Conservation (phyloP, 1,140 invertebrate species). For the Calosoma granatense region DNA sequence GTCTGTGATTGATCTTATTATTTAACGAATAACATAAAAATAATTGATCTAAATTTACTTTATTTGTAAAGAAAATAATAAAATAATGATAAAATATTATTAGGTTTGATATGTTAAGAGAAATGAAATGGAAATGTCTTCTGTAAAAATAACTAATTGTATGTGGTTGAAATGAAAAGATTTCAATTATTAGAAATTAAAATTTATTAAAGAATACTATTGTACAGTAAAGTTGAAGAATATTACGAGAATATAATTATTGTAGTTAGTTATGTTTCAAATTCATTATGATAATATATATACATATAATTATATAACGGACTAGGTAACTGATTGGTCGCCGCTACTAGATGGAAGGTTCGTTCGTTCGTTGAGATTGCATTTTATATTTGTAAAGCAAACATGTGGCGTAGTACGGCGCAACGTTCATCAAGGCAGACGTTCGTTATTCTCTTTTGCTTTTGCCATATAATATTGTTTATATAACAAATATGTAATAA, state of each 20-base stretch:
- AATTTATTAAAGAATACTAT: not conserved
- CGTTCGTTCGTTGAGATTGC: not conserved
- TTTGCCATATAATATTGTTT: constrained; percentile 2
- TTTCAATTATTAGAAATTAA: constrained; percentile 7
- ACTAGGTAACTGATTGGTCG: not conserved
- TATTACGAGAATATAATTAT: not conserved
- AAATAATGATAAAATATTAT: not conserved
- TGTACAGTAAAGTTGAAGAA: constrained; percentile 8
- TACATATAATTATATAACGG: not conserved
- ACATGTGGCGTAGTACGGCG: no score
- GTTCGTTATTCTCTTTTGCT: not conserved
- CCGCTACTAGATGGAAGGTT: not conserved
- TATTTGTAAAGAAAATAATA: constrained; percentile 3
- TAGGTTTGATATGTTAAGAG: constrained; percentile 2
- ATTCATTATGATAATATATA: not conserved
- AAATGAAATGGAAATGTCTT: constrained; percentile 1
- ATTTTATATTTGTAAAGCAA: not conserved
- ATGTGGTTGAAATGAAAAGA: no score
- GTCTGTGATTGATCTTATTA: constrained; percentile 15
- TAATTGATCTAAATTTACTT: constrained; percentile 9
- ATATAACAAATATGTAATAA: no score
- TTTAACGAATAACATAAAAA: constrained; percentile 11
- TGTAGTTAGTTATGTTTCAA: constrained; percentile 7
- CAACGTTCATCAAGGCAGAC: not conserved
- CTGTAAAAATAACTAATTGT: constrained; percentile 1